Base-by-base conservation (phyloP, 2,797 vertebrate species). In the Propithecus deckenii region DNA sequence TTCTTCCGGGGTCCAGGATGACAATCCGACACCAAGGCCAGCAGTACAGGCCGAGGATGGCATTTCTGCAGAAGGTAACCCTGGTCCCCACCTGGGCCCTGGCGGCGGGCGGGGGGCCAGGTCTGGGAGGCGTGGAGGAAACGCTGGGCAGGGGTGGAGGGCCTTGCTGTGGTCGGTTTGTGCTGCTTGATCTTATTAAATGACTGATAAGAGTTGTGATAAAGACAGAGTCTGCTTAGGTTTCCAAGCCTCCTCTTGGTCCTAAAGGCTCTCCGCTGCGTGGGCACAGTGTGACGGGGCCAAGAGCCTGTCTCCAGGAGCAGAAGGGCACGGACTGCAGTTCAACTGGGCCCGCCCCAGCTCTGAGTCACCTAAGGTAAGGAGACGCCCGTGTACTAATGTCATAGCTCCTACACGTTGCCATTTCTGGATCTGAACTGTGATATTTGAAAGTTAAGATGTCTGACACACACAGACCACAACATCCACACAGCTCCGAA, bases 41-140 rank as follows among this genome's bases (percentile, higher is more conserved):
- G 98, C 99, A 99, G 75, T 99, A 99, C 98, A 99, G 99, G 97
- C 99, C 99, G 57, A 99, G 99, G 96, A 99, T 99, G 99, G 99
- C 99, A 86, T 99, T 99, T 98, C 99, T 99, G 48, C 99, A 98
- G 96, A 99, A 99, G 99, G 99, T 99, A 98, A 97, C 94, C 20
- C 1, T 1, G 30, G 85, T 14, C 52, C 9, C 57, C 86, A 2
- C 86, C 84, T 41, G 97, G 88, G 20, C 59, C 48, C 28, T 1
- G 89, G 59, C 35, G 79, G 91, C 15, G 91, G 65, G 65, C 63
- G 17, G 86, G 80, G 46, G 46, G 11, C 50, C 50, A 32, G n/a
- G 20, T 50, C 55, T 30, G 92, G 80, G 92, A 63, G 71, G 67
- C 15, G 75, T 46, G 30, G 25, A 15, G 79, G 61, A 57, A 38